Base-by-base conservation (phyloP, 2,113 vertebrate species). In the Pelecanoides urinatrix region DNA sequence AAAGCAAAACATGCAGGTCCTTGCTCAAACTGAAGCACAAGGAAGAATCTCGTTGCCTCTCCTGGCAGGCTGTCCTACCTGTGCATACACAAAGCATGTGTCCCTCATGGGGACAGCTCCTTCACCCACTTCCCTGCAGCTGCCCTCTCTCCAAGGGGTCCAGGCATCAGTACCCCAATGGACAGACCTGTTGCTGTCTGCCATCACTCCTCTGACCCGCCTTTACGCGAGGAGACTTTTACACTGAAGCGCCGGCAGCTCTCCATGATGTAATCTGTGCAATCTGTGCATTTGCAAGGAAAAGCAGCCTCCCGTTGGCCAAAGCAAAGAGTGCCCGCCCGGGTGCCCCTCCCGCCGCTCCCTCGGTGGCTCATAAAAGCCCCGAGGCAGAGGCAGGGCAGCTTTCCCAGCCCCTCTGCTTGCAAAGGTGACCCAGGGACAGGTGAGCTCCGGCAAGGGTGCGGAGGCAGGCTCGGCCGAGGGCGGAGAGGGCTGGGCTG, bases 201-300 rank as follows among this genome's bases (percentile, higher is more conserved):
- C 44, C 56, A 1, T 3, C 40, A 1, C 82, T 11, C 27, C 50
- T 32, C 79, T 36, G 34, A 11, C 16, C 50, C 74, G 34, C 76
- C 68, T 21, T 36, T 23, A 18, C 44, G 53, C 40, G 15, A 45
- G 92, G 89, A 96, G 97, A 86, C 98, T 98, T 59, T 97, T 93
- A 95, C 87, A 79, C 89, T 93, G 98, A 97, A 97, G 96, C 65
- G 26, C 92, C 91, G 94, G 84, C 97, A 62, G 86, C 89, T 81
- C 82, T 63, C 98, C 98, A 98, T 98, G 98, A 98, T 97, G 98
- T 98, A 98, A 98, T 98, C 96, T 55, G 97, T 78, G 95, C 96
- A n/a, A 82, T 73, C 81, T 32, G 76, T 19, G 65, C 90, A 20
- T 83, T 91, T 73, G 92, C 95, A 47, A 52, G 88, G 73, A 68